Evolutionary conservation across 92 coral and sea anemone genomes (phyloP).

Genomic region (Palythoa grandis): DNA sequence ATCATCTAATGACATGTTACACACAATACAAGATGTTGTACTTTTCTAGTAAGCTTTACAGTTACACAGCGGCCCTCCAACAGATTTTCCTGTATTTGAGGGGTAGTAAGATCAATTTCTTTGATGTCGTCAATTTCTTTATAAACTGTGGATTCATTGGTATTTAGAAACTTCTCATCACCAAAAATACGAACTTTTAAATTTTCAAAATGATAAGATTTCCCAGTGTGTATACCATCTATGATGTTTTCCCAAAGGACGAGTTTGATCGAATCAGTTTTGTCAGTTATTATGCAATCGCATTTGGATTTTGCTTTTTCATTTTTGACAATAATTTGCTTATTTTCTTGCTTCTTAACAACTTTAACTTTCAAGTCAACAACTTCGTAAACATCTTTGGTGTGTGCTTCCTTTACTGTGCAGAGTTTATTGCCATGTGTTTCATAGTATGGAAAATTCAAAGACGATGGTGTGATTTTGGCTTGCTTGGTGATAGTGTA

Average conservation of each 20-base stretch:
- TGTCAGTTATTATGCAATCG: constrained; percentile 29
- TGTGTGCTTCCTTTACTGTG: constrained; percentile 35
- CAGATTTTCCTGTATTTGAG: constrained; percentile 26
- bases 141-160: constrained; percentile 26
- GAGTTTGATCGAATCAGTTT: constrained; percentile 46
- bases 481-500: constrained; percentile 10
- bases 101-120: constrained; percentile 6
- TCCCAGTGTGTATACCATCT: constrained; percentile 24
- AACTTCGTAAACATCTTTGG: constrained; percentile 23
- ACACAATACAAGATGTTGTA: constrained; percentile 54
- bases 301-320: constrained; percentile 9
- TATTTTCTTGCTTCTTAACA: constrained; percentile 17
- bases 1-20: constrained; percentile 53
- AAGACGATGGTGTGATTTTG: constrained; percentile 17
- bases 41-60: constrained; percentile 62
- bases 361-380: constrained; percentile 48
- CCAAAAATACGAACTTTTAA: constrained; percentile 42
- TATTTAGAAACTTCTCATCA: constrained; percentile 37
- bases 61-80: constrained; percentile 52
- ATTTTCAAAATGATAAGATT: constrained; percentile 24
- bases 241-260: constrained; percentile 45
- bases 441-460: constrained; percentile 8
- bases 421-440: constrained; percentile 16
- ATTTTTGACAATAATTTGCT: constrained; percentile 29
- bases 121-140: constrained; percentile 25